phyloP scores from a whole-genome alignment of 2,888 invertebrate genomes.

The Aquatica leii region DNA sequence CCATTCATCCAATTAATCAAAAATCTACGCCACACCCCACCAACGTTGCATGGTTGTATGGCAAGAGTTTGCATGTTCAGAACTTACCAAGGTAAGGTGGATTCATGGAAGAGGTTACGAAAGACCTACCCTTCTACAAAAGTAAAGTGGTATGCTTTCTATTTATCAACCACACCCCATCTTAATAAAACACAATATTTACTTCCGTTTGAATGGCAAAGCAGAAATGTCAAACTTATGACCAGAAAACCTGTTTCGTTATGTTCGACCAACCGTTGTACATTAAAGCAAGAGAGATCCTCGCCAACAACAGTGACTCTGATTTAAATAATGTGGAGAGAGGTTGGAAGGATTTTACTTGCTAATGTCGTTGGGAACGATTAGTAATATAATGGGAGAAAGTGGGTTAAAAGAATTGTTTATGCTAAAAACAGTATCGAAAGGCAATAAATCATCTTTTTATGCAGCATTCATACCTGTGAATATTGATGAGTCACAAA shows the following conservation, averaged over 20 bases:
- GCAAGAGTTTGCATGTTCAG: not conserved
- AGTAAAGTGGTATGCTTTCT: conserved; percentile 11
- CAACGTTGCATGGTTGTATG: conserved; percentile 12
- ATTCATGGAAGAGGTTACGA: conserved; percentile 11
- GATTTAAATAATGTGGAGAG: conserved; percentile 11
- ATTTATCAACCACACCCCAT: conserved; percentile 11
- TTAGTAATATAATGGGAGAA: conserved; percentile 39
- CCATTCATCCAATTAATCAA: conserved; percentile 1
- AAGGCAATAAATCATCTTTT: not conserved
- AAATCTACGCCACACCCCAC: not conserved
- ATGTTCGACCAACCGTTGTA: conserved; percentile 36
- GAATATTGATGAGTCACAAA: not conserved
- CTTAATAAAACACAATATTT: conserved; percentile 14
- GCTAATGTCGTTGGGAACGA: conserved; percentile 38
- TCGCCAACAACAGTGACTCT: conserved; percentile 38
- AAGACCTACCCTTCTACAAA: conserved; percentile 5
- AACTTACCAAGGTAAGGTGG: conserved; percentile 27
- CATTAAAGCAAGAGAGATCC: conserved; percentile 40
- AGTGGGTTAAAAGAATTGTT: conserved; percentile 40
- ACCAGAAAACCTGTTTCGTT: conserved; percentile 11
- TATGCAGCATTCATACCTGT: not conserved
- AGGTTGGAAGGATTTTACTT: conserved; percentile 42
- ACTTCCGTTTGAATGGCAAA: conserved; percentile 10
- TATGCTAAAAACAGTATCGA: conserved; percentile 43
- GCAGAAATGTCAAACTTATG: conserved; percentile 10